Base-by-base conservation (phyloP, 2,888 invertebrate species). In the Drosophila neonasuta region DNA sequence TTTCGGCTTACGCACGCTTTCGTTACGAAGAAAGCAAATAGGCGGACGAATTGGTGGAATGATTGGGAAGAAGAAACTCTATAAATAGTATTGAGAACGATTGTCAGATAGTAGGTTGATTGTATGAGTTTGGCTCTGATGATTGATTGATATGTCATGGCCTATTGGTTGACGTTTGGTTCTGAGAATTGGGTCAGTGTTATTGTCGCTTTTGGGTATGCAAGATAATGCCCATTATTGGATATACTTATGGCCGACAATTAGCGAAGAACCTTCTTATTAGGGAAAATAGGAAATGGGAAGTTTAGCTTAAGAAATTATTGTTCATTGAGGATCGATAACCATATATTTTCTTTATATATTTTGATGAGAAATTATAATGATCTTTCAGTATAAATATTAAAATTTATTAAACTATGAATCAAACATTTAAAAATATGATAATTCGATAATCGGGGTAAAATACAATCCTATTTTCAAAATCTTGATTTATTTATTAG, bases 121-220 rank as follows among this genome's bases (percentile, higher is more conserved):
- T 49, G 48, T 46, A 42, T 3, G 63, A 63, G 56, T 71, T 66
- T 48, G 42, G 10, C 29, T 29, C 17, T 51, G 34, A 51, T 76
- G 77, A 56, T 70, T 74, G 80, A 86, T 83, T 80, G 80, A 86
- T 59, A 71, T 86, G 83, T 86, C 80, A 86, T 64, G 83, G 80
- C 58, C 72, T 46, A 8, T 77, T 70, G 57, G 62, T 9, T 63
- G 51, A 17, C 7, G 36, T 44, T 36, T 10, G 10, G 24, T 10
- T 7, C n/a, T n/a, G 29, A 32, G 45, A 80, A 71, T 45, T 80
- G 20, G 86, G 86, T 80, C 86, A 86, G 32, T n/a, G 11, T 30
- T 54, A 39, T 32, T 15, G 15, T 8, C n/a, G 24, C 29, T 48
- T 48, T 57, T 24, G 15, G 48, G 24, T n/a, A 20, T 11, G 29